These are phyloP conservation scores for Cathartes aura DNA, from an alignment of 2,113 vertebrate species.

Conservation along the genomic window DNA sequence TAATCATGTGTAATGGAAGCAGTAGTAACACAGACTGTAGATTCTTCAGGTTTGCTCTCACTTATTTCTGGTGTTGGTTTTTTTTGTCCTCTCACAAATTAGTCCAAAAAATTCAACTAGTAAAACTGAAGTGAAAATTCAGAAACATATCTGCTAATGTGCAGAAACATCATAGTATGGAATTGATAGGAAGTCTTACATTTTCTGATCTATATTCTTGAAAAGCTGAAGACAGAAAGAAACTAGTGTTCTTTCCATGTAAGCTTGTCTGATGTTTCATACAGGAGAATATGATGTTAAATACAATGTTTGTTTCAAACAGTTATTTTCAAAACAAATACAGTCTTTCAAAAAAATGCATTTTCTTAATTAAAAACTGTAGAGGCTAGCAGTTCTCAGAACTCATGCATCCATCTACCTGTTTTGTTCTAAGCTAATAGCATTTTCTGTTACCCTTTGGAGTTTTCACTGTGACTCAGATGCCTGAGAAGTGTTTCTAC, in stretches of 20 bases:
- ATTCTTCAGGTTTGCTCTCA: neutral
- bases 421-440: neutral
- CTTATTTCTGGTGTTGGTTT: neutral
- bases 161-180: neutral
- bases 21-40: neutral
- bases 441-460: neutral
- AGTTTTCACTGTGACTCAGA: neutral
- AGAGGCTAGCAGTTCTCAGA: neutral
- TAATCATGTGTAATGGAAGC: neutral
- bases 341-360: neutral
- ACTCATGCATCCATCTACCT: neutral
- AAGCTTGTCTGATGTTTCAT: neutral
- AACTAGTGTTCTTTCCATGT: neutral
- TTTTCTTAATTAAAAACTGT: neutral
- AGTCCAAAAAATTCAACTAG: neutral
- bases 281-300: neutral
- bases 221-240: neutral
- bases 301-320: neutral
- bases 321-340: neutral
- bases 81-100: neutral
- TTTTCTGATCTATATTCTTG: neutral
- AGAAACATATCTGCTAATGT: neutral
- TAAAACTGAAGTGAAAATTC: neutral
- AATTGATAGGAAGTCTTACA: neutral
- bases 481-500: neutral